Evolutionary conservation across 2,113 vertebrate species (phyloP).

Genomic region (Oreochromis tanganicae): DNA sequence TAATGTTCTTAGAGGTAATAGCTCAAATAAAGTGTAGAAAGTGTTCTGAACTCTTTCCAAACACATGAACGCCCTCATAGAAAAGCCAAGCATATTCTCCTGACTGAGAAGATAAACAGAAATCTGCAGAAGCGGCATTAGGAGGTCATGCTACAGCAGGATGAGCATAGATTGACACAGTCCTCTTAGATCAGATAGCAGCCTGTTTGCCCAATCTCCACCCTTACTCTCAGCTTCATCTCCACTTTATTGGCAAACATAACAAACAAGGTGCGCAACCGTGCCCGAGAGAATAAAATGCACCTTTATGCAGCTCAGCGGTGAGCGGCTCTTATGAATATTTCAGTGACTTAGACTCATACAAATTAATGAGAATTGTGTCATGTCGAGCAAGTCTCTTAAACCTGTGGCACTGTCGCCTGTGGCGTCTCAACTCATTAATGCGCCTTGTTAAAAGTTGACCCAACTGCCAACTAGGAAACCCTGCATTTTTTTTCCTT

Average conservation of each 20-base stretch:
- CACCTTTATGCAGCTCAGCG: background rate
- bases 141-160: background rate
- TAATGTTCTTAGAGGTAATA: background rate
- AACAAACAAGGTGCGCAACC: background rate
- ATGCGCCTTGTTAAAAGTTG: slow-evolving; percentile 30
- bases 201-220: background rate
- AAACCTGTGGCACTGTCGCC: slow-evolving; percentile 26
- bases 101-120: background rate
- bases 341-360: background rate
- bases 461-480: background rate
- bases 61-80: background rate
- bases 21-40: background rate
- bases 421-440: slow-evolving; percentile 15
- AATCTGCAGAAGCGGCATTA: background rate
- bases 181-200: background rate
- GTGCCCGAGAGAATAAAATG: background rate
- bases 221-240: background rate
- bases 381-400: slow-evolving; percentile 1
- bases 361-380: background rate
- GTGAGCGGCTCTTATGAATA: slow-evolving; percentile 1
- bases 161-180: background rate
- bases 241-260: background rate
- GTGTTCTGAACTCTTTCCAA: background rate
- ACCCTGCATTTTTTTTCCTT: background rate
- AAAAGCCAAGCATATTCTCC: background rate